Evolutionary conservation across 2,797 vertebrate genomes (phyloP).

Genomic region (Brachymystax lenok): DNA sequence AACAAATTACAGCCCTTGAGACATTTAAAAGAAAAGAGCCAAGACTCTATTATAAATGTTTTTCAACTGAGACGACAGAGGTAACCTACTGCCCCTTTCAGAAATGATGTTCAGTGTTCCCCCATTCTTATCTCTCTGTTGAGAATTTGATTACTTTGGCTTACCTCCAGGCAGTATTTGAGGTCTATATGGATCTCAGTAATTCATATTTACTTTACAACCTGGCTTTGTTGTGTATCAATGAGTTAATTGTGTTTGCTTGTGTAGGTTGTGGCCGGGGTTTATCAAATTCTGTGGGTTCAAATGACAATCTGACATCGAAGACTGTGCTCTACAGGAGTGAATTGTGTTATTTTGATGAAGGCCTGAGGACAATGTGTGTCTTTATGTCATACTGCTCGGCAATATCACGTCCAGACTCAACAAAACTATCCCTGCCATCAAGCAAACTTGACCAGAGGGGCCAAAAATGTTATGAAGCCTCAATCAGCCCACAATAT

Average conservation of each 20-base stretch:
- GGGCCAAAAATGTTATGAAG: conserved; percentile 83
- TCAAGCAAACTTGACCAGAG: conserved; percentile 83
- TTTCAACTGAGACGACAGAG: background rate
- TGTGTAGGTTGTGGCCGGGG: conserved; percentile 30
- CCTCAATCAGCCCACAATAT: conserved; percentile 87
- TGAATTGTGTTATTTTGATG: conserved; percentile 61
- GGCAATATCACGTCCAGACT: conserved; percentile 63
- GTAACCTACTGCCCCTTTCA: background rate
- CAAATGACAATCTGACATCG: conserved; percentile 60
- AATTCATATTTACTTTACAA: conserved; percentile 54
- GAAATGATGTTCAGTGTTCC: background rate
- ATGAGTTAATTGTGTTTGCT: conserved; percentile 62
- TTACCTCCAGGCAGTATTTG: conserved; percentile 38
- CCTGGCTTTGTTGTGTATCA: conserved; percentile 46
- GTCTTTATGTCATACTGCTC: conserved; percentile 56
- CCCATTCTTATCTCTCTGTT: conserved; percentile 23
- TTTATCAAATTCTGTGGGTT: conserved; percentile 54
- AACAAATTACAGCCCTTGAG: background rate
- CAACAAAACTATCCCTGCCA: conserved; percentile 67
- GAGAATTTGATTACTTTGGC: conserved; percentile 50
- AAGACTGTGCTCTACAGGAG: conserved; percentile 49
- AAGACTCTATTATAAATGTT: background rate
- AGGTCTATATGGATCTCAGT: conserved; percentile 43
- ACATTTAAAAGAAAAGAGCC: conserved; percentile 4
- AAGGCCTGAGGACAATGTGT: conserved; percentile 59